These are phyloP conservation scores for Cotesia glomerata DNA, from an alignment of 1,140 invertebrate species.

Conservation along the genomic window DNA sequence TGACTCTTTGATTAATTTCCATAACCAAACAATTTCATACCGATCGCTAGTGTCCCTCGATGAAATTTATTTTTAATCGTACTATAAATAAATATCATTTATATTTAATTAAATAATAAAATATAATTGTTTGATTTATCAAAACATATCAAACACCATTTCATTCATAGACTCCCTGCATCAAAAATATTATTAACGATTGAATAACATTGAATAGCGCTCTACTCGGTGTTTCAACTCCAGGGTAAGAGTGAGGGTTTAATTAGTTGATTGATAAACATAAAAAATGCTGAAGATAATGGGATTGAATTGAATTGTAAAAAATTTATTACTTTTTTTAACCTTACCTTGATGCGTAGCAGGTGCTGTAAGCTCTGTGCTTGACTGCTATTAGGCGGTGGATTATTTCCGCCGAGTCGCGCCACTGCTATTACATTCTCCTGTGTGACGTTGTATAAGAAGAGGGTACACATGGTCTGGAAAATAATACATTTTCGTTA, in stretches of 20 bases:
- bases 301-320: background rate
- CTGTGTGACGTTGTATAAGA: slow-evolving; percentile 81
- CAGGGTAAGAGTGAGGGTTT: too few relatives aligned
- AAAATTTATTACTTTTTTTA: background rate
- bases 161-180: too few relatives aligned
- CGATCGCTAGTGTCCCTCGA: slow-evolving; percentile 16
- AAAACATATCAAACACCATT: too few relatives aligned
- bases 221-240: too few relatives aligned
- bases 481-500: background rate
- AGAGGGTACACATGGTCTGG: slow-evolving; percentile 82
- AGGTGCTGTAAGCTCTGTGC: slow-evolving; percentile 60
- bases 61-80: slow-evolving; percentile 5
- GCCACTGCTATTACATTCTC: slow-evolving; percentile 88
- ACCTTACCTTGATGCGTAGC: slow-evolving; percentile 61
- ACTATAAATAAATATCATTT: slow-evolving; percentile 10
- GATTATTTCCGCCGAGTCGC: slow-evolving; percentile 73
- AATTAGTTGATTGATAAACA: too few relatives aligned
- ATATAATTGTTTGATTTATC: background rate
- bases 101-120: background rate
- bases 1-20: slow-evolving; percentile 17
- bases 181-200: too few relatives aligned
- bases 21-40: slow-evolving; percentile 27
- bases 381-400: slow-evolving; percentile 58
- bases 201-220: too few relatives aligned
- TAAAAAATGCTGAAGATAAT: slow-evolving; percentile 1